Evolutionary conservation across 1,140 invertebrate genomes (phyloP), one percentile per base, ranked within the genome.

Genomic region (Dendroctonus valens): DNA sequence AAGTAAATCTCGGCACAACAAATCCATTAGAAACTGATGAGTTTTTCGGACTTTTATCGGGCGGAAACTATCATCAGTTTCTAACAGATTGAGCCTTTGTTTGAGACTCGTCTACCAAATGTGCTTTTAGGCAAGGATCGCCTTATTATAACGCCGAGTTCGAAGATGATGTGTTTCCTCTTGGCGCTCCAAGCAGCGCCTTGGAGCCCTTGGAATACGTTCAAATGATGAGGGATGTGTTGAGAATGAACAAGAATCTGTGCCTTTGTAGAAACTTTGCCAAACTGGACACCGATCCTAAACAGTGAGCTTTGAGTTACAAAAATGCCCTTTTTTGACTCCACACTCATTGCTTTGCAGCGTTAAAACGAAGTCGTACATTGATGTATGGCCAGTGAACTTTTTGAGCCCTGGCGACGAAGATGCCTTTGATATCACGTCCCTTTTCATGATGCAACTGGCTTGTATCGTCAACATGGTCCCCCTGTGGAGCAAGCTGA

Each of bases 341-440:
- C 44, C n/a, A 26, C 26, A 2, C 46, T 41, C n/a, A 40, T 57
- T 14, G 1, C 8, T 37, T 68, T 74, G 52, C 52, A 75, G 84
- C 65, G 85, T 81, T 69, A 81, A 82, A 42, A 81, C 82, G 59
- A 82, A 88, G 15, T 86, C 87, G 69, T 96, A 90, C 78, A 96
- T 99, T 63, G 97, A 99, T 80, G 94, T 99, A 9, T 99, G 97
- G 97, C 93, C 97, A 7, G 87, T 96, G 0, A 94, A 97, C 76
- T 88, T 94, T 67, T 87, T 95, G 67, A 83, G 87, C 71, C 91
- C 92, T 6, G 85, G 84, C 0, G 84, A 87, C 70, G 85, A 89
- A 63, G 89, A 92, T 76, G 74, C 87, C 5, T 94, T 94, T 78
- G 91, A 93, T 60, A 90, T 89, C 72, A 94, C 89, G 46, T 94